Evolutionary conservation across 2,888 invertebrate genomes (phyloP).

Genomic region (Petrophora chlorosata): DNA sequence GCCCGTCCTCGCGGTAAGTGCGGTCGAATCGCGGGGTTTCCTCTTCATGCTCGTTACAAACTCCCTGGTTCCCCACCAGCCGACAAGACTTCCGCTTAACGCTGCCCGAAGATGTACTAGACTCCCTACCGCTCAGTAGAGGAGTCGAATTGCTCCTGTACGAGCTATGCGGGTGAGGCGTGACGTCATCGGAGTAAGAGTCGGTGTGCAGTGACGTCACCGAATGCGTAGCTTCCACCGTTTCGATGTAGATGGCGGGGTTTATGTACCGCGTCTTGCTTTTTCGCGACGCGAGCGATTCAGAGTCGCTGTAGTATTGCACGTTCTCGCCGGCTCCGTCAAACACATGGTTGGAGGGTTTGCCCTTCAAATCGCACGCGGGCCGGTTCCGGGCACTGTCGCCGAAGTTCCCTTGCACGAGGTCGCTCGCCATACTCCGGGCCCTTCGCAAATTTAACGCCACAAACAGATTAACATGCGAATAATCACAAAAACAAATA

Average conservation of each 20-base stretch:
- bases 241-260: conserved; percentile 85
- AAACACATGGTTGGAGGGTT: conserved; percentile 67
- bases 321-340: conserved; percentile 75
- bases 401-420: conserved; percentile 64
- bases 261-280: conserved; percentile 83
- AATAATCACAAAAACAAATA: conserved; percentile 38
- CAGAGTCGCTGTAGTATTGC: conserved; percentile 73
- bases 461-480: conserved; percentile 25
- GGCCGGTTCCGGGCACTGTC: conserved; percentile 63
- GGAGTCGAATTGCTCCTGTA: conserved; percentile 77
- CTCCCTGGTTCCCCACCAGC: conserved; percentile 41
- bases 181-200: conserved; percentile 62
- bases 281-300: conserved; percentile 65
- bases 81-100: conserved; percentile 71
- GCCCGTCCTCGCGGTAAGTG: conserved; percentile 69
- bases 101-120: conserved; percentile 62
- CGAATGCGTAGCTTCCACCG: conserved; percentile 68
- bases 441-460: conserved; percentile 17
- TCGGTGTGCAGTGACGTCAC: conserved; percentile 69
- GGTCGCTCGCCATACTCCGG: conserved; percentile 62
- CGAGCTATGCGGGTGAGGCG: conserved; percentile 73
- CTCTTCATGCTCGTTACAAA: conserved; percentile 42
- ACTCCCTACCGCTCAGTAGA: conserved; percentile 65
- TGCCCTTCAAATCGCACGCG: conserved; percentile 46
- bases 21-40: conserved; percentile 62